Evolutionary conservation across 2,797 vertebrate species (phyloP).

Genomic region (Clarias fuscus): DNA sequence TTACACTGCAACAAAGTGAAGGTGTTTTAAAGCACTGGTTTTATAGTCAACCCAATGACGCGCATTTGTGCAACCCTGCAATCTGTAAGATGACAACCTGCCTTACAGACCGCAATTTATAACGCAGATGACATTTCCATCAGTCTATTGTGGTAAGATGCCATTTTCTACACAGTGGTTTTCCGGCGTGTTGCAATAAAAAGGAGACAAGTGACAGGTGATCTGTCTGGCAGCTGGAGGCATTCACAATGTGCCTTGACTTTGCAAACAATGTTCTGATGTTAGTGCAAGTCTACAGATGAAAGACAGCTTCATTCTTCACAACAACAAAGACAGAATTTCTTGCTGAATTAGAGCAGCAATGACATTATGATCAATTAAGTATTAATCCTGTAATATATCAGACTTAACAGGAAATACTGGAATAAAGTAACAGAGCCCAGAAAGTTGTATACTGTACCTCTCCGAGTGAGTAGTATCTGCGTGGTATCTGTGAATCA

Average conservation of each 20-base stretch:
- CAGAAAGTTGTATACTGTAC: constrained; percentile 68
- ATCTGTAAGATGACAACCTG: background rate
- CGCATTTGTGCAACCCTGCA: background rate
- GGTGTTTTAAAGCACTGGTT: background rate
- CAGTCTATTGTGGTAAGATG: background rate
- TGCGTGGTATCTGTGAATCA: constrained; percentile 96
- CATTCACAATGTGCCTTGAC: constrained; percentile 15
- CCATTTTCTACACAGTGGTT: constrained; percentile 7
- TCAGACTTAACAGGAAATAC: constrained; percentile 12
- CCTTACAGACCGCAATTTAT: constrained; percentile 8
- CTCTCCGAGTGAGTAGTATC: constrained; percentile 98
- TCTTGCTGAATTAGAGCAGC: constrained; percentile 51
- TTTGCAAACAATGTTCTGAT: constrained; percentile 1
- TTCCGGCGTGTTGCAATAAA: constrained; percentile 15
- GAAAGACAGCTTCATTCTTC: background rate
- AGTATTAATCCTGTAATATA: background rate
- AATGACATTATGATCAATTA: background rate
- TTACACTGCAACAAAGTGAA: background rate
- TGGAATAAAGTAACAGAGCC: constrained; percentile 30
- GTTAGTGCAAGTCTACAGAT: background rate
- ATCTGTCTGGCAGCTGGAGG: constrained; percentile 24
- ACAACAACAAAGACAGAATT: background rate
- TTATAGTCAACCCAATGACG: background rate
- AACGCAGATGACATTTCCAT: constrained; percentile 19
- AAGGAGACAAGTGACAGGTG: constrained; percentile 26